Evolutionary conservation across 2,113 vertebrate genomes (phyloP).

Genomic region (Channa argus): DNA sequence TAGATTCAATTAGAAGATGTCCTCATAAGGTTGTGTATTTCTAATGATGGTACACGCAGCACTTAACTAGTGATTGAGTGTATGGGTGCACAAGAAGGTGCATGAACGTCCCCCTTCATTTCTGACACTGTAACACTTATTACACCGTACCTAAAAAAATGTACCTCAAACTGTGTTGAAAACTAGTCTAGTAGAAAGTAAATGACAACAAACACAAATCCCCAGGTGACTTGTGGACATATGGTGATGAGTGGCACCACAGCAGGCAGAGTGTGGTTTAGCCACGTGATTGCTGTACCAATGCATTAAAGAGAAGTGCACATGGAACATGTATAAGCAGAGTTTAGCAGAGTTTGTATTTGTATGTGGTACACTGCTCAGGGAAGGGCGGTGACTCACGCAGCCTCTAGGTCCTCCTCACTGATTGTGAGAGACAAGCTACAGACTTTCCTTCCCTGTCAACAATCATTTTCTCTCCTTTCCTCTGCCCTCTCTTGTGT

Average conservation of each 20-base stretch:
- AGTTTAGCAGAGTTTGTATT: conserved; percentile 22
- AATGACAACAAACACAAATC: neutral
- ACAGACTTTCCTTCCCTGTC: conserved; percentile 15
- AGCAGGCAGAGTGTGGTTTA: neutral
- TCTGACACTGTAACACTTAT: too few relatives aligned
- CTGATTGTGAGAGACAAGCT: conserved; percentile 47
- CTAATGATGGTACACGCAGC: too few relatives aligned
- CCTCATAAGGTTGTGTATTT: too few relatives aligned
- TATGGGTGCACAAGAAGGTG: too few relatives aligned
- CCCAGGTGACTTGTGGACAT: conserved; percentile 6
- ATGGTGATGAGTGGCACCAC: neutral
- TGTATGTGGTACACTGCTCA: conserved; percentile 22
- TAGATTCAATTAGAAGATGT: too few relatives aligned
- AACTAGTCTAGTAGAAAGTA: neutral
- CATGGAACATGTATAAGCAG: conserved; percentile 27
- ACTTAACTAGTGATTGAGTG: too few relatives aligned
- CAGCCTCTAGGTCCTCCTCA: conserved; percentile 8
- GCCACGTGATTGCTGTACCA: neutral
- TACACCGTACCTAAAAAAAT: too few relatives aligned
- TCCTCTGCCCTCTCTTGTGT: neutral
- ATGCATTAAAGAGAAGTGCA: conserved; percentile 14
- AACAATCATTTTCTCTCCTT: neutral
- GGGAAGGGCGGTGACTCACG: conserved; percentile 52
- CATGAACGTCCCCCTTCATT: too few relatives aligned
- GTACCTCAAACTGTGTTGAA: too few relatives aligned